These are phyloP conservation scores for Ptiloglossa arizonensis DNA, from an alignment of 1,140 invertebrate species.

Conservation along the genomic window DNA sequence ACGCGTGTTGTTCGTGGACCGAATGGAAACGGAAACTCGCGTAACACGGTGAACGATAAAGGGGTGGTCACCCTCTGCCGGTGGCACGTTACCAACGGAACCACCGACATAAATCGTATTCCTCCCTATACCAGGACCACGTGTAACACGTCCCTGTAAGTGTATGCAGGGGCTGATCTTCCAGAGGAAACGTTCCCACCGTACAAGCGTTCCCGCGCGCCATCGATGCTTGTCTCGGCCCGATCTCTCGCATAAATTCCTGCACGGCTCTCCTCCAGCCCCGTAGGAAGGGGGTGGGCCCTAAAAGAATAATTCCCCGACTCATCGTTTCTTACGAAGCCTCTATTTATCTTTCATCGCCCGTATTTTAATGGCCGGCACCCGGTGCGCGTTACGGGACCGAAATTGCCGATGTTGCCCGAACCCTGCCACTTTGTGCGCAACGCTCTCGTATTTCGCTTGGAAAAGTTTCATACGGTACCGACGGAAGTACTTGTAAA, in stretches of 20 bases:
- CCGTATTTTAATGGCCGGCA: background rate
- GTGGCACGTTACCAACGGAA: conserved; percentile 34
- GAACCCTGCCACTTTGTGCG: too few relatives aligned
- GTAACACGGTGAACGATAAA: conserved; percentile 15
- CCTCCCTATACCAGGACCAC: background rate
- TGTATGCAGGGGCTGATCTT: conserved; percentile 13
- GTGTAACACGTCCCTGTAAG: background rate
- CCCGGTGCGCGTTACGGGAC: background rate
- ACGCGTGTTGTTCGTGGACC: background rate
- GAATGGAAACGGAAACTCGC: conserved; percentile 10
- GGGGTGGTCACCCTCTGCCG: conserved; percentile 18
- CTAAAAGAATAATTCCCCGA: conserved; percentile 29
- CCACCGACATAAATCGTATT: conserved; percentile 25
- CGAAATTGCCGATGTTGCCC: too few relatives aligned
- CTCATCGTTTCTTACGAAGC: background rate
- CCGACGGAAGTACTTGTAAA: too few relatives aligned
- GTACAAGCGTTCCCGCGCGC: conserved; percentile 5
- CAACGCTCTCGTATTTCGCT: too few relatives aligned
- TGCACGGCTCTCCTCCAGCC: background rate
- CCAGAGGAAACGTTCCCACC: conserved; percentile 16
- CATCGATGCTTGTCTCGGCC: conserved; percentile 15
- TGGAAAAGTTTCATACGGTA: too few relatives aligned
- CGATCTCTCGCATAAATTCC: conserved; percentile 47
- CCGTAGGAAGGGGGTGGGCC: too few relatives aligned
- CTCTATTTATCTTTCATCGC: background rate